A percentile compares a stretch with the other conserved stretches of the same genome.
phyloP scores from a whole-genome alignment of 1,140 invertebrate genomes.

The Lethrus apterus region DNA sequence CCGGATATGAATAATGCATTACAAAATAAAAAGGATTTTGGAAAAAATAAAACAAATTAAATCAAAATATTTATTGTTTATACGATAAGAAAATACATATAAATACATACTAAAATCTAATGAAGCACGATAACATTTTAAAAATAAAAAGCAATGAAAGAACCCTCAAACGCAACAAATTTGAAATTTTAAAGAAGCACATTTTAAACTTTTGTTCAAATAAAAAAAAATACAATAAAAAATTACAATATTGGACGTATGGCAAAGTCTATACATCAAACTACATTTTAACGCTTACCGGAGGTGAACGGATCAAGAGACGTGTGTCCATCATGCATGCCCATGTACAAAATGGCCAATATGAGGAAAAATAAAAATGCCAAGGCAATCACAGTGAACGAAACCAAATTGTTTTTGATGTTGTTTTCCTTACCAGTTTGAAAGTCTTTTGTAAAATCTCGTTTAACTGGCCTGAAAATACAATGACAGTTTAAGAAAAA shows the following conservation, averaged over 20 bases:
- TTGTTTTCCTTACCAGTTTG: constrained; percentile 44
- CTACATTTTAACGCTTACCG: constrained; percentile 29
- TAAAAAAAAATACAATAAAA: constrained; percentile 14
- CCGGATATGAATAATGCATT: no score
- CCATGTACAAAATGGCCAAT: constrained; percentile 58
- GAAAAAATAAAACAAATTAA: constrained; percentile 1
- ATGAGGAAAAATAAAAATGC: constrained; percentile 57
- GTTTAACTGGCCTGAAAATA: constrained; percentile 22
- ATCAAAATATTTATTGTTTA: constrained; percentile 38
- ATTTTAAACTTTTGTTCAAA: neutral
- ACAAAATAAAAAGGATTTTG: constrained; percentile 10
- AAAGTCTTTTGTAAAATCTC: constrained; percentile 42
- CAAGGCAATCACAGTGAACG: constrained; percentile 52
- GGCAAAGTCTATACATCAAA: neutral
- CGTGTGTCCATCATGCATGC: constrained; percentile 40
- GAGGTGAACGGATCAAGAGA: constrained; percentile 17
- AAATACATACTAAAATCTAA: constrained; percentile 16
- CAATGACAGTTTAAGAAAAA: constrained; percentile 2
- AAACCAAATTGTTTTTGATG: constrained; percentile 56
- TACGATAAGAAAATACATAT: constrained; percentile 24
- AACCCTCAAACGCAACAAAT: constrained; percentile 3
- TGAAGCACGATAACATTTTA: constrained; percentile 14
- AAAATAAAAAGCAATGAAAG: constrained; percentile 12
- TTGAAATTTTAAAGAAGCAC: neutral
- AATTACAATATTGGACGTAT: neutral